A percentile compares a stretch with the other conserved stretches of the same genome.
phyloP scores from a whole-genome alignment of 2,888 invertebrate species.

The Leucophora obtusa region DNA sequence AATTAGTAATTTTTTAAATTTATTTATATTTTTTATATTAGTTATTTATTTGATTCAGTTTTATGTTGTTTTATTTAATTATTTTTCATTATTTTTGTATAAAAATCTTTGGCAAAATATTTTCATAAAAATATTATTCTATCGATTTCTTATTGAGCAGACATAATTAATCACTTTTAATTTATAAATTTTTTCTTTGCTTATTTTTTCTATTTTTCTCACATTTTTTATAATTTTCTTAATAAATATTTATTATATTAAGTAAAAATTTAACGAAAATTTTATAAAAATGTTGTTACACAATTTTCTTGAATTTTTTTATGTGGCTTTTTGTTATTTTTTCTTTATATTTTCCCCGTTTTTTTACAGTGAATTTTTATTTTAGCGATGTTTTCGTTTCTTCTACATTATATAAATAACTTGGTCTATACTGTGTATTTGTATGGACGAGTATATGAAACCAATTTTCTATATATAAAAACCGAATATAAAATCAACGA shows the following conservation, averaged over 20 bases:
- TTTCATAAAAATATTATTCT: not conserved
- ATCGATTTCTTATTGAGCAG: slow-evolving; percentile 34
- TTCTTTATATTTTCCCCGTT: slow-evolving; percentile 31
- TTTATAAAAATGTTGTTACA: slow-evolving; percentile 58
- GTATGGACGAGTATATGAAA: slow-evolving; percentile 5
- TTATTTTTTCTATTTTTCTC: not conserved
- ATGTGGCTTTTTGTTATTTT: slow-evolving; percentile 31
- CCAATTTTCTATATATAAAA: not conserved
- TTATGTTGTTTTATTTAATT: too few relatives aligned
- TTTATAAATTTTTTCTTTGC: slow-evolving; percentile 1
- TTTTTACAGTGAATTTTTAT: slow-evolving; percentile 37
- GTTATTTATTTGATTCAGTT: too few relatives aligned
- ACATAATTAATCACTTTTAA: slow-evolving; percentile 18
- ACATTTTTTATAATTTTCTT: slow-evolving; percentile 3
- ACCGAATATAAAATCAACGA: slow-evolving; percentile 20
- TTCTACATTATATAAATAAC: slow-evolving; percentile 64
- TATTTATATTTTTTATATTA: not conserved
- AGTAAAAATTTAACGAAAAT: slow-evolving; percentile 21
- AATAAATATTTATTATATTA: slow-evolving; percentile 9
- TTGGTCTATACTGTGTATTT: slow-evolving; percentile 36
- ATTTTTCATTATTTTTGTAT: not conserved
- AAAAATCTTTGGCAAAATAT: not conserved
- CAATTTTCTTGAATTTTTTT: slow-evolving; percentile 52
- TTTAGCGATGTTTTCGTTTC: slow-evolving; percentile 59
- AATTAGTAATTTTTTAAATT: not conserved